Percentiles rank a stretch among this genome's conserved stretches.
Evolutionary conservation across 2,113 vertebrate genomes (phyloP).

Genomic region (Dendrocopos noguchii): DNA sequence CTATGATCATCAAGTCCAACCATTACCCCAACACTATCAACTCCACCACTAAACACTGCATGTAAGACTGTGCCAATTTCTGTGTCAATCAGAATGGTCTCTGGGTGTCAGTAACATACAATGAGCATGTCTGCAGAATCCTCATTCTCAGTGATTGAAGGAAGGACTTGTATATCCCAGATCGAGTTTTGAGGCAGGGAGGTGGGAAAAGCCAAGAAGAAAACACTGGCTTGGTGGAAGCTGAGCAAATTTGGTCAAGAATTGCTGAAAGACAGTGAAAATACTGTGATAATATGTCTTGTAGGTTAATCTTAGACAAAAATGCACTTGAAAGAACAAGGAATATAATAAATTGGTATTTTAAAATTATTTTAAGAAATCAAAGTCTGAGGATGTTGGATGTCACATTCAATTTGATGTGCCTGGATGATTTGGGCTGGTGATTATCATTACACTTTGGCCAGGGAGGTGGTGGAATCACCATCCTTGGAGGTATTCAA

Average conservation of each 20-base stretch:
- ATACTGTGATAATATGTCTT: not conserved
- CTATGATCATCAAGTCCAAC: not conserved
- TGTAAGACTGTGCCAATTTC: not conserved
- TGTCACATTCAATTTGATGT: not conserved
- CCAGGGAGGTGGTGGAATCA: no score
- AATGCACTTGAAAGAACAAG: not conserved
- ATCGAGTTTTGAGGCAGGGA: not conserved
- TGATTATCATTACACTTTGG: fast-evolving
- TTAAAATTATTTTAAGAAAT: not conserved
- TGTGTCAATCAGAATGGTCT: not conserved
- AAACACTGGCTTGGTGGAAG: not conserved
- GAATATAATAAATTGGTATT: not conserved
- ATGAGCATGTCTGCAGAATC: not conserved
- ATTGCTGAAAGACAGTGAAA: not conserved
- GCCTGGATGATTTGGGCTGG: not conserved
- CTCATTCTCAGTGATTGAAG: not conserved
- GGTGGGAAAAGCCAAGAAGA: not conserved
- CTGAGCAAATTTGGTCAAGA: not conserved
- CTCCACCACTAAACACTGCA: not conserved
- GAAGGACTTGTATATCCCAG: not conserved
- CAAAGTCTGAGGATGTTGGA: not conserved
- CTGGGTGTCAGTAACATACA: not conserved
- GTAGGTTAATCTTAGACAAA: not conserved
- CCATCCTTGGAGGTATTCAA: no score
- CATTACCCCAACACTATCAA: not conserved